These are phyloP conservation scores for Oxyteleia sp. DNA, from an alignment of 2,888 invertebrate species.

Conservation along the genomic window DNA sequence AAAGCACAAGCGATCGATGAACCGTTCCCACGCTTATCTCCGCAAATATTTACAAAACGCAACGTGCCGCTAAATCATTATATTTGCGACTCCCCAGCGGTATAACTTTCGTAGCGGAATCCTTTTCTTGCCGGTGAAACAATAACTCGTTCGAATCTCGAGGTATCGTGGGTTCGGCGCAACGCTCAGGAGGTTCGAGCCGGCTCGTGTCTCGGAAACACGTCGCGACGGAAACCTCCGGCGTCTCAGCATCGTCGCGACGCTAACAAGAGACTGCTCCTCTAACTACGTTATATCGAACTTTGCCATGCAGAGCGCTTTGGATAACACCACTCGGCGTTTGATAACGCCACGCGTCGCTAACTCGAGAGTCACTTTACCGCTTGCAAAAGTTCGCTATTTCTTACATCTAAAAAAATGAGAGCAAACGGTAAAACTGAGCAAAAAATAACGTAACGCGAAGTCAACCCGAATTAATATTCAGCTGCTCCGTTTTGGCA, in stretches of 20 bases:
- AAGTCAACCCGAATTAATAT: not conserved
- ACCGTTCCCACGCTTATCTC: too few relatives aligned
- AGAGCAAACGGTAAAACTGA: too few relatives aligned
- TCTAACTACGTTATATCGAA: slow-evolving; percentile 69
- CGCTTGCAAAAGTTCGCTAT: too few relatives aligned
- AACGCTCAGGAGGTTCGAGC: slow-evolving; percentile 7
- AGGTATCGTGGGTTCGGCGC: slow-evolving; percentile 43
- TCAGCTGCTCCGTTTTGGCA: not conserved
- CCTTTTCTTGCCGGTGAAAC: slow-evolving; percentile 22
- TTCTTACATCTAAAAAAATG: too few relatives aligned
- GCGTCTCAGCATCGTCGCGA: slow-evolving; percentile 81
- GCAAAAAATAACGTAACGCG: too few relatives aligned
- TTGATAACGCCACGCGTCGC: slow-evolving; percentile 43
- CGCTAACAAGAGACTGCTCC: slow-evolving; percentile 80
- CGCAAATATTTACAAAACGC: not conserved
- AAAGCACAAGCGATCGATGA: too few relatives aligned
- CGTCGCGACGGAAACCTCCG: slow-evolving; percentile 82
- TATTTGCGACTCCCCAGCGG: not conserved
- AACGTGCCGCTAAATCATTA: slow-evolving; percentile 1
- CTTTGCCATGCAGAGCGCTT: slow-evolving; percentile 64
- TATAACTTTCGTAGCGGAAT: slow-evolving; percentile 26
- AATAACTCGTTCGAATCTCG: slow-evolving; percentile 28
- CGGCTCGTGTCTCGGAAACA: slow-evolving; percentile 78
- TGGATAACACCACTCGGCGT: slow-evolving; percentile 48
- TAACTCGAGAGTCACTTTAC: slow-evolving; percentile 8